phyloP scores from a whole-genome alignment of 2,113 vertebrate genomes.

The Donacobius atricapilla region DNA sequence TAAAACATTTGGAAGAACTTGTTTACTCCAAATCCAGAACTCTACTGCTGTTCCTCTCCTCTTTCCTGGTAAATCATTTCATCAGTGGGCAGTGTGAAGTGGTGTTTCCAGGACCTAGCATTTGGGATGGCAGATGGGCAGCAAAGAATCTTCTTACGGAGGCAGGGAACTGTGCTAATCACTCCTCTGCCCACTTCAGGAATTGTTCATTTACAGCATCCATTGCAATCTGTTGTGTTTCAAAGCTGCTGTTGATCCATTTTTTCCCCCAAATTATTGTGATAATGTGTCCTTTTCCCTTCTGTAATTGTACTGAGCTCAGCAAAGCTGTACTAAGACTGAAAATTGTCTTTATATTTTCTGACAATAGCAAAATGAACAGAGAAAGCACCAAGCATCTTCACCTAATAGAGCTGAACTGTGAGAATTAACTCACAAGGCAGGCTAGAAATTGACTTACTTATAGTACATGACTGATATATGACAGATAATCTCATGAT shows the following conservation, averaged over 20 bases:
- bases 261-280: not conserved
- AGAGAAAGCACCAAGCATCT: not conserved
- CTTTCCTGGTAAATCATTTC: constrained; percentile 15
- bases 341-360: not conserved
- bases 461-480: not conserved
- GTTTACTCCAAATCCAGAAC: not conserved
- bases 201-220: constrained; percentile 50
- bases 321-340: not conserved
- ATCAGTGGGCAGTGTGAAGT: constrained; percentile 22
- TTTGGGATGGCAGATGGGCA: constrained; percentile 49
- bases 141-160: constrained; percentile 2
- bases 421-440: not conserved
- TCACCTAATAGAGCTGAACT: not conserved
- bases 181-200: constrained; percentile 32
- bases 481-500: not conserved
- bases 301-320: not conserved
- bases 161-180: constrained; percentile 44
- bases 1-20: not conserved
- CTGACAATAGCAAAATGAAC: not conserved
- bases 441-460: not conserved
- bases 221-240: constrained; percentile 38
- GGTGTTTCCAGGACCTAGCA: constrained; percentile 42
- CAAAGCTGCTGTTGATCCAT: constrained; percentile 2
- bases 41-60: not conserved
- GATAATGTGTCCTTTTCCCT: not conserved